These are phyloP conservation scores for Elaphurus davidianus DNA, from an alignment of 2,113 vertebrate species.

Conservation along the genomic window DNA sequence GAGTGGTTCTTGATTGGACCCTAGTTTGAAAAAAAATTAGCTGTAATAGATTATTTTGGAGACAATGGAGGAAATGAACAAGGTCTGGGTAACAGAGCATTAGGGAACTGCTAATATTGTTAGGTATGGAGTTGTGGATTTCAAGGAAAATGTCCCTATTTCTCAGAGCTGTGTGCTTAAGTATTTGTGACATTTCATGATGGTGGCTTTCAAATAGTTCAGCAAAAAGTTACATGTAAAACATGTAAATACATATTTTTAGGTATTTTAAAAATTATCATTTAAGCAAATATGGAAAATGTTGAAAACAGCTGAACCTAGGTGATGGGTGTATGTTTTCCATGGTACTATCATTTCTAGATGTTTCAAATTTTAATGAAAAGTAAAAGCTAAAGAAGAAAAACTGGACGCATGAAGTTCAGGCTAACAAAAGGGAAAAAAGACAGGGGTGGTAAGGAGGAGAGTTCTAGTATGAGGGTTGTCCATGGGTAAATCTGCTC, in stretches of 20 bases:
- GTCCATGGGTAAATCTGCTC: background rate
- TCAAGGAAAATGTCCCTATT: background rate
- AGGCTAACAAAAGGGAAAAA: background rate
- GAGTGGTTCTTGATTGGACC: background rate
- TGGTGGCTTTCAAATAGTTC: background rate
- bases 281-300: background rate
- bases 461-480: background rate
- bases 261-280: conserved; percentile 12
- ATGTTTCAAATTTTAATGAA: background rate
- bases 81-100: background rate
- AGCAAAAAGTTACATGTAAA: conserved; percentile 8
- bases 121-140: background rate
- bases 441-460: background rate
- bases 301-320: background rate
- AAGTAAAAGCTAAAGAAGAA: background rate
- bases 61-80: background rate
- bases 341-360: background rate
- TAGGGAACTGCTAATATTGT: background rate
- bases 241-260: background rate
- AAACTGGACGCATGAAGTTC: background rate
- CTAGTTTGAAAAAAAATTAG: background rate
- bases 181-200: background rate
- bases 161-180: background rate
- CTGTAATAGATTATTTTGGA: conserved; percentile 1
- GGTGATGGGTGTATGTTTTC: background rate